Base-by-base conservation (phyloP, 2,888 invertebrate species). In the Chesias legatella region DNA sequence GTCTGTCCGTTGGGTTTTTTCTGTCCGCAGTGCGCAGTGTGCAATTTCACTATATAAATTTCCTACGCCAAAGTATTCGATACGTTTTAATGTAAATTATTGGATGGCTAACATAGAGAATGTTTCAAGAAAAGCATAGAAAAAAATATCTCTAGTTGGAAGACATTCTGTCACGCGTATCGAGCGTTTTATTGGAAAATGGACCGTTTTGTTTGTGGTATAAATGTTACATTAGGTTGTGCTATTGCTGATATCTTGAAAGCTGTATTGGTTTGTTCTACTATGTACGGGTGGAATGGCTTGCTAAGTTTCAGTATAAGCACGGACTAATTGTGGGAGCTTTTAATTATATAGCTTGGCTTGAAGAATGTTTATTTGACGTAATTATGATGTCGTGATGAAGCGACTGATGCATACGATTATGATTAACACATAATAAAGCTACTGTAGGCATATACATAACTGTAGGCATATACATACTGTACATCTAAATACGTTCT, bases 1-100 rank as follows among this genome's bases (percentile, higher is more conserved):
- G 9, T 25, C 33, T 10, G 13, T 33, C 48, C 43, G 51, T 39
- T 52, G 49, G 22, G 32, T 43, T 46, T 56, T 49, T 54, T 51
- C 43, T 32, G 35, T 31, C 38, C 38, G n/a, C 39, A 41, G 23
- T 9, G 24, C 22, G 25, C 33, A 25, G 31, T 32, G 33, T 33
- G 25, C 33, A 25, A 28, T 32, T 30, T 33, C 28, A 34, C 39
- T 31, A 36, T 39, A 45, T 49, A 48, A 30, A 47, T 45, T 48
- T 40, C 8, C 44, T 40, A 37, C 39, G 43, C 20, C 34, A 25
- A 38, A 33, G 13, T 27, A 26, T 27, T 13, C 29, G n/a, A 36
- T 39, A 33, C 24, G 37, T 34, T 41, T 37, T 44, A 42, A 46
- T 46, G 46, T 46, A 41, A 46, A 46, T 33, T 37, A 37, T 41